Evolutionary conservation across 1,140 invertebrate genomes (phyloP).

Genomic region (Orius insidiosus): DNA sequence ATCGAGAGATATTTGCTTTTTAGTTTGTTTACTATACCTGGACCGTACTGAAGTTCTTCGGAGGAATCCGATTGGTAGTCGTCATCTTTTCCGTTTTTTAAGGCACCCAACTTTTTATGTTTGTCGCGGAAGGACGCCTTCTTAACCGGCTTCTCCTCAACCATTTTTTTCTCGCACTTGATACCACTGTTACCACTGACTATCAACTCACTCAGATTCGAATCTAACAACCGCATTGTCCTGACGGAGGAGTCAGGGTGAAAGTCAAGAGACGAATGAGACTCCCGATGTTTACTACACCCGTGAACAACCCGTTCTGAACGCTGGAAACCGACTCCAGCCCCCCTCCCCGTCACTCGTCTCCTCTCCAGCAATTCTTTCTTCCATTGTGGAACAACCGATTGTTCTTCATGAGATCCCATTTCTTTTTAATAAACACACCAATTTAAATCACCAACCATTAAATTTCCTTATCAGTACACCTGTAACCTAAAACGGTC

Average conservation of each 20-base stretch:
- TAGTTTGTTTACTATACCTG: slow-evolving; percentile 74
- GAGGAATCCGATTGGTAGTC: slow-evolving; percentile 32
- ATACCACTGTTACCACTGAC: slow-evolving; percentile 14
- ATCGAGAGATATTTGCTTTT: slow-evolving; percentile 69
- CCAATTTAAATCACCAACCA: no score
- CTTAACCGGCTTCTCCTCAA: slow-evolving; percentile 15
- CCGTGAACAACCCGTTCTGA: slow-evolving; percentile 6
- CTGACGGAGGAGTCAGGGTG: slow-evolving; percentile 17
- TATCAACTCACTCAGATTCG: slow-evolving; percentile 22
- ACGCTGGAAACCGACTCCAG: slow-evolving; percentile 4
- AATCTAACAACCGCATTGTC: slow-evolving; percentile 26
- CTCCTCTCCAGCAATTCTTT: slow-evolving; percentile 50
- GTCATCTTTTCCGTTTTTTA: slow-evolving; percentile 17
- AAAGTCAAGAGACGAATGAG: slow-evolving; percentile 1
- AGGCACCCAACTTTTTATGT: slow-evolving; percentile 17
- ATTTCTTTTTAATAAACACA: no score
- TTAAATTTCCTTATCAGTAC: no score
- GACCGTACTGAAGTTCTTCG: slow-evolving; percentile 75
- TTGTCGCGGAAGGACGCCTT: slow-evolving; percentile 7
- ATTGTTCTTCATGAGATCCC: no score
- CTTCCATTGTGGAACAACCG: slow-evolving; percentile 46
- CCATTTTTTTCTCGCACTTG: slow-evolving; percentile 11
- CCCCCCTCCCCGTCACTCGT: slow-evolving; percentile 21
- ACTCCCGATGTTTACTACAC: background rate
- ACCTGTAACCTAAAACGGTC: no score